A percentile compares a stretch with the other conserved stretches of the same genome.
Evolutionary conservation across 1,140 invertebrate genomes (phyloP).

Genomic region (Lepidotrigona ventralis): DNA sequence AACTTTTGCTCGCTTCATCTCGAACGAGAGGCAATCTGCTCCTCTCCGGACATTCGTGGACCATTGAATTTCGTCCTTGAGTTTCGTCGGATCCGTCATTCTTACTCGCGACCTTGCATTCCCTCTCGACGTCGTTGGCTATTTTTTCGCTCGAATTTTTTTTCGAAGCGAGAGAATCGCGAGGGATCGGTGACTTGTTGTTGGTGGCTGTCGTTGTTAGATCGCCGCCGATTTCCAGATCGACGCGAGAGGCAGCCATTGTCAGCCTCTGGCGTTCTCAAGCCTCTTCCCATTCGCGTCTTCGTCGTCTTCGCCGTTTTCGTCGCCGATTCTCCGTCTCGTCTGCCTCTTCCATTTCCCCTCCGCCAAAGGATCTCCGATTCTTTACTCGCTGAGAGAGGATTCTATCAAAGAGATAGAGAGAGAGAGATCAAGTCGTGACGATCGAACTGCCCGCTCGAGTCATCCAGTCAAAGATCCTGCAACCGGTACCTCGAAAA

Average conservation of each 20-base stretch:
- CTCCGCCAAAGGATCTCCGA: not conserved
- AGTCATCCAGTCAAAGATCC: not conserved
- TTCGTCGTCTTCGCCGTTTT: slow-evolving; percentile 36
- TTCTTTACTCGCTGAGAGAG: not conserved
- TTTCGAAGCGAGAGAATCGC: not conserved
- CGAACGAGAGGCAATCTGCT: not conserved
- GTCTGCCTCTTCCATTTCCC: slow-evolving; percentile 54
- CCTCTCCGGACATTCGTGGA: not conserved
- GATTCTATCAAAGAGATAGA: too few species aligned
- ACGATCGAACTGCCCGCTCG: not conserved
- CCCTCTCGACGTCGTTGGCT: not conserved
- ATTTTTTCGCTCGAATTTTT: not conserved
- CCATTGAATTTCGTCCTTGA: not conserved
- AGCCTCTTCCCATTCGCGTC: slow-evolving; percentile 42
- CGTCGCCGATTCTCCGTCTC: slow-evolving; percentile 46
- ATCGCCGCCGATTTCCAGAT: slow-evolving; percentile 35
- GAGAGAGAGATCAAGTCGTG: not conserved
- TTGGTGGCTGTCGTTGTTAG: not conserved
- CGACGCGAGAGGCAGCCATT: slow-evolving; percentile 50
- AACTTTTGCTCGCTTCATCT: not conserved
- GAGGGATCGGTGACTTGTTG: not conserved
- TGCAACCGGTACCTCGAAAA: not conserved
- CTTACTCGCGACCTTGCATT: not conserved
- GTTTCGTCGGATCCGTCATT: not conserved
- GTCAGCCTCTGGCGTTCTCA: slow-evolving; percentile 33